phyloP scores from a whole-genome alignment of 2,113 vertebrate genomes.

The Todiramphus chloris region DNA sequence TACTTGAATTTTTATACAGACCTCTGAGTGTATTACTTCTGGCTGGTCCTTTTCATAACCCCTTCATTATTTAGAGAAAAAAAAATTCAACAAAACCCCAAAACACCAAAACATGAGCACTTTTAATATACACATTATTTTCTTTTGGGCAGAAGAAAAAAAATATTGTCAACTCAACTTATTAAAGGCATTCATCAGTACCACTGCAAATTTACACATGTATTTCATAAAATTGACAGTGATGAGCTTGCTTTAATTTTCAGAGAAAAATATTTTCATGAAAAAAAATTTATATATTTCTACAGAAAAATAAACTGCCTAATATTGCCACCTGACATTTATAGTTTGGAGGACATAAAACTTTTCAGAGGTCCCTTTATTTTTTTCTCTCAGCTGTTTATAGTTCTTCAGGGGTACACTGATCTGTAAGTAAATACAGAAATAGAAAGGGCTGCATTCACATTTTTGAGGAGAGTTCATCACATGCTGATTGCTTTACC shows the following conservation, averaged over 20 bases:
- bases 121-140: not conserved
- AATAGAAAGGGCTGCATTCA: slow-evolving; percentile 25
- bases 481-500: slow-evolving; percentile 5
- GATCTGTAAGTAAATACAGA: slow-evolving; percentile 38
- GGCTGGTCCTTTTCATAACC: not conserved
- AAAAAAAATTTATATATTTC: not conserved
- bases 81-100: not conserved
- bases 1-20: not conserved
- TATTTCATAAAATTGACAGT: slow-evolving; percentile 21
- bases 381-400: slow-evolving; percentile 45
- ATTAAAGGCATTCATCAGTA: slow-evolving; percentile 1
- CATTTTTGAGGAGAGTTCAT: slow-evolving; percentile 37
- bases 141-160: not conserved
- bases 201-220: not conserved
- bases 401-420: slow-evolving; percentile 14
- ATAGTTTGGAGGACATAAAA: slow-evolving; percentile 29
- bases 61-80: not conserved
- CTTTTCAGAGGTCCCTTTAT: slow-evolving; percentile 43
- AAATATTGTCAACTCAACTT: not conserved
- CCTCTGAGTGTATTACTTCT: not conserved
- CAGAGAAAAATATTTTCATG: slow-evolving; percentile 2
- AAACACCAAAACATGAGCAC: not conserved
- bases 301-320: slow-evolving; percentile 48
- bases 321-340: slow-evolving; percentile 35
- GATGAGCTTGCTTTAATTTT: not conserved